phyloP scores from a whole-genome alignment of 2,888 invertebrate species.

The Polydesmus complanatus region DNA sequence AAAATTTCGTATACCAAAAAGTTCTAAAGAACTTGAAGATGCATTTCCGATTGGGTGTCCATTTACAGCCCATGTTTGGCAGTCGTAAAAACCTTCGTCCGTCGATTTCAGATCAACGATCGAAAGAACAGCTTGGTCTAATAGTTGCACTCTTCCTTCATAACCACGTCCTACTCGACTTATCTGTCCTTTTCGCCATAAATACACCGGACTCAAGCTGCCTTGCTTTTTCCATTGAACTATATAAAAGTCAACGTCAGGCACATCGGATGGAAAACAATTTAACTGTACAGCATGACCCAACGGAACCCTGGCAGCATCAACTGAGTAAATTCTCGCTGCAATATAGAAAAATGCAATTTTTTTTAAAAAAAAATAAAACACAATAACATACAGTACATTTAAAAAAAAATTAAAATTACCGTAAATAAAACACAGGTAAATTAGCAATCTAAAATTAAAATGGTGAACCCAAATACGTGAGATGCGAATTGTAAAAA shows the following conservation, averaged over 20 bases:
- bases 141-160: conserved; percentile 7
- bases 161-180: conserved; percentile 10
- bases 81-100: conserved; percentile 11
- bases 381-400: too few species aligned
- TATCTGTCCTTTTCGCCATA: conserved; percentile 12
- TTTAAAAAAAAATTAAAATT: too few species aligned
- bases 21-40: not conserved
- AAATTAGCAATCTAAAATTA: too few species aligned
- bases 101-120: conserved; percentile 9
- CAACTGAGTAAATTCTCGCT: too few species aligned
- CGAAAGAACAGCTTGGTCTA: not conserved
- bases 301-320: too few species aligned
- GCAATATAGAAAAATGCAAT: too few species aligned
- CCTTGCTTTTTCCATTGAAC: conserved; percentile 13
- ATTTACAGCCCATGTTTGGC: conserved; percentile 10
- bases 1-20: too few species aligned
- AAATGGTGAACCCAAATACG: too few species aligned
- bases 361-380: too few species aligned
- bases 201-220: conserved; percentile 6
- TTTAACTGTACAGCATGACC: not conserved
- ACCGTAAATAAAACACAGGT: too few species aligned
- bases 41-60: conserved; percentile 6
- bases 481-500: too few species aligned
- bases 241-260: not conserved
- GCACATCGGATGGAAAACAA: not conserved